phyloP scores from a whole-genome alignment of 2,113 vertebrate genomes.

The Neofelis nebulosa region DNA sequence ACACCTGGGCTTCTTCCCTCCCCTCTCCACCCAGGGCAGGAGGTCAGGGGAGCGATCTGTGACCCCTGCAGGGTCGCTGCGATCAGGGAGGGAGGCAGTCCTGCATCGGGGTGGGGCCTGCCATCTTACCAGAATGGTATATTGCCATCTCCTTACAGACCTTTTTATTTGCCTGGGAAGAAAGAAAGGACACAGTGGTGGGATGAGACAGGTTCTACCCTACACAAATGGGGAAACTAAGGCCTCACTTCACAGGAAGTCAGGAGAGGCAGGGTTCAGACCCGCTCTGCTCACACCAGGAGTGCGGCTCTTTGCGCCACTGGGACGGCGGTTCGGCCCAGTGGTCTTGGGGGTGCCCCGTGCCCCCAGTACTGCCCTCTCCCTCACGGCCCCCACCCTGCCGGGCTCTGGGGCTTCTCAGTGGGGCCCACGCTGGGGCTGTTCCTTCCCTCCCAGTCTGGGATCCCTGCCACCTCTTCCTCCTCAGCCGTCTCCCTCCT shows the following conservation, averaged over 20 bases:
- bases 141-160: background rate
- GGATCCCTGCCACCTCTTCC: background rate
- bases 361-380: background rate
- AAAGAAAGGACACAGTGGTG: background rate
- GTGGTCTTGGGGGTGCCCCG: accelerated
- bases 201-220: accelerated
- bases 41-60: background rate
- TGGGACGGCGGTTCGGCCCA: accelerated
- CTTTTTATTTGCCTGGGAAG: background rate
- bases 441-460: background rate
- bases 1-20: background rate
- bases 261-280: accelerated
- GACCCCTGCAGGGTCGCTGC: background rate
- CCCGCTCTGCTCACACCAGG: accelerated
- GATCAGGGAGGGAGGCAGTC: background rate
- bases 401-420: background rate
- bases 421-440: accelerated
- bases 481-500: background rate
- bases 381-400: accelerated
- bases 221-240: background rate
- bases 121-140: background rate
- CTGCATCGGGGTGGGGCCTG: accelerated
- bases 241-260: accelerated
- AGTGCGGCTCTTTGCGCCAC: background rate
- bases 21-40: background rate